Percentiles rank a stretch among this genome's conserved stretches.
Conservation (phyloP, 2,888 invertebrate species). For the Drosophila picticornis region DNA sequence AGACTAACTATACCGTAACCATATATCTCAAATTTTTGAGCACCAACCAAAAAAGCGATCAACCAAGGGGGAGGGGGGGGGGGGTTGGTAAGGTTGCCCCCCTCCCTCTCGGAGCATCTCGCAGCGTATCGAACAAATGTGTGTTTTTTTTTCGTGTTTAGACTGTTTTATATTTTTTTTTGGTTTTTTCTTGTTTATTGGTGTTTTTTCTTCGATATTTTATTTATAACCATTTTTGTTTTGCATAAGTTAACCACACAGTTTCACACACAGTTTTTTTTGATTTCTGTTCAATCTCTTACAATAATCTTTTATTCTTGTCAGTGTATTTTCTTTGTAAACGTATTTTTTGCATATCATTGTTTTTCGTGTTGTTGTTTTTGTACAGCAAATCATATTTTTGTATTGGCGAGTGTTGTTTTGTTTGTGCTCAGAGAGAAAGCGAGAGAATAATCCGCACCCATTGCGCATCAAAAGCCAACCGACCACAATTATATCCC, state of each 20-base stretch:
- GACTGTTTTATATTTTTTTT: background rate
- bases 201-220: background rate
- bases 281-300: background rate
- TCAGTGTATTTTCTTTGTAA: too few species aligned
- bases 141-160: background rate
- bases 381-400: too few species aligned
- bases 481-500: background rate
- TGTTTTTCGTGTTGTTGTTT: too few species aligned
- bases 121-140: background rate
- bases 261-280: background rate
- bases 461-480: too few species aligned
- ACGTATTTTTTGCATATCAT: too few species aligned
- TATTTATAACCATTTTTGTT: background rate
- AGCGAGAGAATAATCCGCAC: too few species aligned
- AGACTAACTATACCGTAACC: too few species aligned
- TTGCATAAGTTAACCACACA: too few species aligned
- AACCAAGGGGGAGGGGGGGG: accelerated
- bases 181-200: background rate
- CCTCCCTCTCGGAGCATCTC: background rate
- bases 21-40: background rate
- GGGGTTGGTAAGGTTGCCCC: background rate
- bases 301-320: too few species aligned
- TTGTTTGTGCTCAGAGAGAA: too few species aligned
- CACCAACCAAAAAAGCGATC: slow-evolving; percentile 2
- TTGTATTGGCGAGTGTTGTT: too few species aligned